Evolutionary conservation across 2,797 vertebrate genomes (phyloP), one percentile per base, ranked within the genome.

Genomic region (Oceanodroma leucorhoa): DNA sequence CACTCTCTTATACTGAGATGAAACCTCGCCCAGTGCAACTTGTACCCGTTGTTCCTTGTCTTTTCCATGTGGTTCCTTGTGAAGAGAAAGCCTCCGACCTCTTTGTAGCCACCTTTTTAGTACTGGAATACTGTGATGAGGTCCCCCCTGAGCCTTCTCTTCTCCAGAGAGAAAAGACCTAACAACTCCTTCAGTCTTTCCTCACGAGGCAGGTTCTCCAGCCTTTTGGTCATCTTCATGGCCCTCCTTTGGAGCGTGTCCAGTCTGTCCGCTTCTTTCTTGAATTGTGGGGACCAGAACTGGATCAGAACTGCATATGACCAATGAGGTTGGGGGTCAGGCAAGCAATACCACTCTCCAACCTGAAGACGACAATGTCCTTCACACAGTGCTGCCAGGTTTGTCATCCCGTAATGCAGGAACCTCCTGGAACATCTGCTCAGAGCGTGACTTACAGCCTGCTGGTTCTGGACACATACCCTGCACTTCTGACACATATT

Each of bases 71-170:
- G 58, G 30, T 16, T 76, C n/a, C 41, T 30, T 15, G 14, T 46
- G 45, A 69, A 69, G 45, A 32, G 14, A 57, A 10, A 80, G 4
- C 23, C 19, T 40, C 23, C 1, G 1, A 16, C 29, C 23, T 21
- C 43, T 27, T 29, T 46, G 71, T 15, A 83, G 15, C 29, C 26
- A 21, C 34, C 4, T 11, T 66, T 10, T 29, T 1, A 8, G 14
- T 54, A 40, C 30, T 13, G 34, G 38, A 54, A 11, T 30, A 8
- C 20, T 45, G 15, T 29, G 32, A 14, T 14, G 43, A 70, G 32
- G 9, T 66, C 1, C 17, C 1, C 20, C 2, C 3, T 1, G 1
- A 22, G 29, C 7, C 14, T 7, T 14, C 27, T 60, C 10, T 26
- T 60, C 60, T 60, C 30, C 54, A 19, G 30, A 32, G 3, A 60